Percentiles rank a stretch among this genome's conserved stretches.
These are phyloP conservation scores for Melieria omissa DNA, from an alignment of 2,888 invertebrate genomes.

Conservation along the genomic window DNA sequence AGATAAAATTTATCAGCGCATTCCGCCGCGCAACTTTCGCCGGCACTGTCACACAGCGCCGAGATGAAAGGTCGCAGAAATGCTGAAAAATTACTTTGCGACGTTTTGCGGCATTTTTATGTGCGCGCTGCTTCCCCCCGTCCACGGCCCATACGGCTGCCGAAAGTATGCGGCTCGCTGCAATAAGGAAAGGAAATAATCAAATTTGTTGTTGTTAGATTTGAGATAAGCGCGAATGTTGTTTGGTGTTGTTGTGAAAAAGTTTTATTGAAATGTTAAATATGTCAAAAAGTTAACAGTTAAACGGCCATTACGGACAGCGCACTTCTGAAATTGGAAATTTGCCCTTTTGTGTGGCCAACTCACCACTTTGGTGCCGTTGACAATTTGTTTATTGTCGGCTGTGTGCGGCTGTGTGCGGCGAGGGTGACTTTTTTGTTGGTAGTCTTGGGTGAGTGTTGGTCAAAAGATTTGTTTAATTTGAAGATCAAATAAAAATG, in stretches of 20 bases:
- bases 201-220: slow-evolving; percentile 42
- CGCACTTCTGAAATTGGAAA: slow-evolving; percentile 27
- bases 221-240: slow-evolving; percentile 34
- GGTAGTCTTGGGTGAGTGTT: background rate
- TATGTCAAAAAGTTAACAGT: slow-evolving; percentile 45
- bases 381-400: background rate
- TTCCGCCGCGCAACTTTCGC: slow-evolving; percentile 35
- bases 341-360: background rate
- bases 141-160: too few species aligned
- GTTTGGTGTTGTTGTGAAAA: slow-evolving; percentile 17
- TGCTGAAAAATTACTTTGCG: slow-evolving; percentile 61
- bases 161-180: too few species aligned
- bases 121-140: slow-evolving; percentile 27
- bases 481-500: slow-evolving; percentile 30
- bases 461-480: slow-evolving; percentile 20
- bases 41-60: slow-evolving; percentile 1
- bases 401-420: background rate
- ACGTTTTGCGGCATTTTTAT: slow-evolving; percentile 62
- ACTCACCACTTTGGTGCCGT: background rate
- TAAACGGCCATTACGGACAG: slow-evolving; percentile 17
- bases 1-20: slow-evolving; percentile 60
- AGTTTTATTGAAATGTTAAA: slow-evolving; percentile 50
- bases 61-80: slow-evolving; percentile 36
- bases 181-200: background rate
- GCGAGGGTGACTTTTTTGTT: background rate